A percentile compares a stretch with the other conserved stretches of the same genome.
These are phyloP conservation scores for Acleris emargana DNA, from an alignment of 2,888 invertebrate species.

Conservation along the genomic window DNA sequence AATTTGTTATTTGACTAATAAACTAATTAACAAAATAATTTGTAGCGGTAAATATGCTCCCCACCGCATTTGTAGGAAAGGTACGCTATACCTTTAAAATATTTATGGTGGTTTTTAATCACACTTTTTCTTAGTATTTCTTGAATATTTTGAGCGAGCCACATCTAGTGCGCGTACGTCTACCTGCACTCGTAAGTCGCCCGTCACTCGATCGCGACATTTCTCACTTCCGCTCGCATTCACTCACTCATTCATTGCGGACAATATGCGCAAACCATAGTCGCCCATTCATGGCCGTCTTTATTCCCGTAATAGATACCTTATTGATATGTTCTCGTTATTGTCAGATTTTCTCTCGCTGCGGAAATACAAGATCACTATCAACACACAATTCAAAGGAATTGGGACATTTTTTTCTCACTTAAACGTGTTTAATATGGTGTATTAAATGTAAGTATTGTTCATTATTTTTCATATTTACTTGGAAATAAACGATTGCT, in stretches of 20 bases:
- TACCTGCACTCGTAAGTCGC: slow-evolving; percentile 4
- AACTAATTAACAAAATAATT: too few species aligned
- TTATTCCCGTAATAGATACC: slow-evolving; percentile 29
- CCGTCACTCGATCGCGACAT: slow-evolving; percentile 18
- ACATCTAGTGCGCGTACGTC: not conserved
- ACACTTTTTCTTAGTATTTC: not conserved
- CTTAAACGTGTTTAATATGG: slow-evolving; percentile 2
- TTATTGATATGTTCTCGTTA: slow-evolving; percentile 21
- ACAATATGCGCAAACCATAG: slow-evolving; percentile 27
- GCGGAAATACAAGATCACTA: slow-evolving; percentile 25
- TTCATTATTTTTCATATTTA: slow-evolving; percentile 5
- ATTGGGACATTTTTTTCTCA: slow-evolving; percentile 23
- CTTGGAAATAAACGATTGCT: slow-evolving; percentile 16
- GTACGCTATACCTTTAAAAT: too few species aligned
- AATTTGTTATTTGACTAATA: too few species aligned
- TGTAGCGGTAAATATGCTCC: too few species aligned
- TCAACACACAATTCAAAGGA: slow-evolving; percentile 24
- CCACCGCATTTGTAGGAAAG: too few species aligned
- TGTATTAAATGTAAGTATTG: slow-evolving; percentile 3
- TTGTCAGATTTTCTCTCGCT: slow-evolving; percentile 24
- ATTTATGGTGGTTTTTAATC: too few species aligned
- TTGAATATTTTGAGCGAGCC: not conserved
- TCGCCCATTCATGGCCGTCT: slow-evolving; percentile 6
- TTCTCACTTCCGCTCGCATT: slow-evolving; percentile 26
- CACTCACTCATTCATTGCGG: slow-evolving; percentile 5